These are phyloP conservation scores for Macaria liturata DNA, from an alignment of 2,888 invertebrate genomes.

Conservation along the genomic window DNA sequence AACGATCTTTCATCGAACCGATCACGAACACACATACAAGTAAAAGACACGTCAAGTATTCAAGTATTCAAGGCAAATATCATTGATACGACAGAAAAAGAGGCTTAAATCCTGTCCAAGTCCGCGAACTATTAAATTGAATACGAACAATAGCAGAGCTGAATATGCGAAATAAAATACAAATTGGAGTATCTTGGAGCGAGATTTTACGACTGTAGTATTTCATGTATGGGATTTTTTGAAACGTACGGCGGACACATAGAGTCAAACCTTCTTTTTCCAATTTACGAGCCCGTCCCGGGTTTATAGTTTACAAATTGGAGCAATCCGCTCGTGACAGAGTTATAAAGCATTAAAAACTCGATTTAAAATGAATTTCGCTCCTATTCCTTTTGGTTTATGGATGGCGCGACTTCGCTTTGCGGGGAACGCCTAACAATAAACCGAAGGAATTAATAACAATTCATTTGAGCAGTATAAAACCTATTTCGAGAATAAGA, in stretches of 20 bases:
- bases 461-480: slow-evolving; percentile 20
- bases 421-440: slow-evolving; percentile 19
- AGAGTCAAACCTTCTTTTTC: slow-evolving; percentile 42
- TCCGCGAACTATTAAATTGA: slow-evolving; percentile 47
- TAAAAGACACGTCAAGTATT: no score
- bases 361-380: slow-evolving; percentile 45
- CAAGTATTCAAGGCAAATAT: slow-evolving; percentile 39
- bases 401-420: slow-evolving; percentile 19
- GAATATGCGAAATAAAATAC: slow-evolving; percentile 44
- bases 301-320: slow-evolving; percentile 71
- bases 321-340: slow-evolving; percentile 62
- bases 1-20: no score
- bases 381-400: slow-evolving; percentile 37
- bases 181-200: slow-evolving; percentile 31
- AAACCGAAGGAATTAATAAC: slow-evolving; percentile 18
- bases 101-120: slow-evolving; percentile 32
- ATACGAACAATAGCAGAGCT: slow-evolving; percentile 41
- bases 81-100: slow-evolving; percentile 41
- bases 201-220: slow-evolving; percentile 56
- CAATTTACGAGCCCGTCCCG: slow-evolving; percentile 53
- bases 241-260: slow-evolving; percentile 18
- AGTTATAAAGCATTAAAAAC: slow-evolving; percentile 58
- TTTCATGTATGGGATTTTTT: slow-evolving; percentile 36
- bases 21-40: no score
- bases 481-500: slow-evolving; percentile 16